Percentiles rank a stretch among this genome's conserved stretches.
phyloP scores from a whole-genome alignment of 2,888 invertebrate genomes.

The Peribatodes rhomboidaria region DNA sequence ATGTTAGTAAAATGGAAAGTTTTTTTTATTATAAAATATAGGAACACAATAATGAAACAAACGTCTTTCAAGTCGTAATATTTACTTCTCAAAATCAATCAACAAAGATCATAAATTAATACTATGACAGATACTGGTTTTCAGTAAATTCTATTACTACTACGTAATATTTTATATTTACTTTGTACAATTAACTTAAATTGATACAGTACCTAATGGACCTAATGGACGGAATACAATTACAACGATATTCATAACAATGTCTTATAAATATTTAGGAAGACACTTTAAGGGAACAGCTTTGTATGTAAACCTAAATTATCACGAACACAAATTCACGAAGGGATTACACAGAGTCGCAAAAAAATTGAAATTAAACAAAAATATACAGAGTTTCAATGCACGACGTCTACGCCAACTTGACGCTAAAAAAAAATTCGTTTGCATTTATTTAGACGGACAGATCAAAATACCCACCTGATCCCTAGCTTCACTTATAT shows the following conservation, averaged over 20 bases:
- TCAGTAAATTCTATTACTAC: slow-evolving; percentile 35
- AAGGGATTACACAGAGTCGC: background rate
- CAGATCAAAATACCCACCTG: slow-evolving; percentile 25
- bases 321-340: slow-evolving; percentile 1
- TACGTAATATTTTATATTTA: slow-evolving; percentile 3
- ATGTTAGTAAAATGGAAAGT: slow-evolving; percentile 20
- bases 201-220: background rate
- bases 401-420: background rate
- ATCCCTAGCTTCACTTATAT: slow-evolving; percentile 27
- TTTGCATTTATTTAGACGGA: background rate
- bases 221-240: slow-evolving; percentile 42
- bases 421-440: slow-evolving; percentile 8
- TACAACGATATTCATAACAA: background rate
- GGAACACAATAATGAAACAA: slow-evolving; percentile 47
- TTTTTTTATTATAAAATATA: slow-evolving; percentile 20
- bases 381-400: too few relatives aligned
- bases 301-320: background rate
- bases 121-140: slow-evolving; percentile 50
- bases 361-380: background rate
- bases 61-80: slow-evolving; percentile 51
- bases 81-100: slow-evolving; percentile 70
- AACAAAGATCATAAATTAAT: slow-evolving; percentile 73
- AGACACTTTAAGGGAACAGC: slow-evolving; percentile 5
- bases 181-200: slow-evolving; percentile 26
- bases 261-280: slow-evolving; percentile 23